Evolutionary conservation across 2,797 vertebrate species (phyloP), one percentile per base, ranked within the genome.

Genomic region (Megaceryle alcyon): DNA sequence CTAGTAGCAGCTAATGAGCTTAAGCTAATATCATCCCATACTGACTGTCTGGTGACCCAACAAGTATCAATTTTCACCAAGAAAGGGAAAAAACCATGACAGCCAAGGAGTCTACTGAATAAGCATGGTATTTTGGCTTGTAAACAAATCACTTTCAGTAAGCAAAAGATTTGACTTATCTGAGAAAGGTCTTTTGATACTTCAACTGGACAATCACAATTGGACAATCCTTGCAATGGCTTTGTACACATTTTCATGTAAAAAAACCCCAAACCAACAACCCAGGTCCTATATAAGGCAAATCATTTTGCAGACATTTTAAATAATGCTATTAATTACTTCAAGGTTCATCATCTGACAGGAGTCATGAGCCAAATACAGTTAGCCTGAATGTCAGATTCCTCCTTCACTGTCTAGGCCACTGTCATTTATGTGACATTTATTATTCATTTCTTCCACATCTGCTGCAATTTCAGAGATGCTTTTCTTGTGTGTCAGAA

Each of bases 381-480:
- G 80, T 84, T 68, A 86, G 60, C 54, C 71, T 78, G 71, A 86
- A 56, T 59, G 81, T 92, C 91, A 94, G 41, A 90, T 59, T 89
- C 88, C 49, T 81, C 37, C 61, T 75, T 80, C 72, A 75, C 64
- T 78, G 33, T 68, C 81, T 78, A 81, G 90, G 75, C 78, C 90
- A 68, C 83, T 78, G 86, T 73, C 53, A 80, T 61, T 93, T 94
- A 57, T 82, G 75, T 33, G 85, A 73, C 85, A 90, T 61, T 96
- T 88, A 91, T 94, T 91, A 91, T 84, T 88, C 59, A 72, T 69
- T 95, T 94, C 82, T 95, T 94, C 91, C 94, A 92, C 91, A 92
- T 89, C 68, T 94, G 83, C 75, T 85, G 65, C 48, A 94, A 95
- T 92, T 92, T 96, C 86, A 95, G 90, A 94, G 68, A 92, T 94